Evolutionary conservation across 37 sponge, comb jelly and placozoan species (phyloP).

Genomic region (Geodia barretti): DNA sequence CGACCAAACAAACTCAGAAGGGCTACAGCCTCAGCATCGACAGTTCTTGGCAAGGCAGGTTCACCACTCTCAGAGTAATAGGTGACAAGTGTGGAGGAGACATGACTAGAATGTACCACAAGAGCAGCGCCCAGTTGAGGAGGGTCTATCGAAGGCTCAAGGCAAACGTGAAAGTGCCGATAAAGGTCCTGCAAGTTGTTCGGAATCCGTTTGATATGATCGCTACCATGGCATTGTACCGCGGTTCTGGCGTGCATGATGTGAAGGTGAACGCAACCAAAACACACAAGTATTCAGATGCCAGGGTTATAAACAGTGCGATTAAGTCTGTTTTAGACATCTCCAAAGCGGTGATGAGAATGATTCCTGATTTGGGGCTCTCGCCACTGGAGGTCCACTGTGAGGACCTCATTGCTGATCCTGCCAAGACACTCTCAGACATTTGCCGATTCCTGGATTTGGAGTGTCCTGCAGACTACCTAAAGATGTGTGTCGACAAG

Average conservation of each 20-base stretch:
- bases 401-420: constrained; percentile 32
- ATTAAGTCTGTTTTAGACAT: background rate
- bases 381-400: constrained; percentile 15
- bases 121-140: background rate
- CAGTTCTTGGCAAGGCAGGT: constrained; percentile 54
- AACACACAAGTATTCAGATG: constrained; percentile 1
- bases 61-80: constrained; percentile 32
- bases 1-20: constrained; percentile 5
- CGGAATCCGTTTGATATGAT: constrained; percentile 70
- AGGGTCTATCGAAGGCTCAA: background rate
- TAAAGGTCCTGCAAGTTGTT: constrained; percentile 39
- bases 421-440: background rate
- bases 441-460: constrained; percentile 24
- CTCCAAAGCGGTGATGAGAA: constrained; percentile 3
- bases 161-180: constrained; percentile 2
- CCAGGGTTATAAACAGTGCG: background rate
- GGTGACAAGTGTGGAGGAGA: constrained; percentile 53
- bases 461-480: constrained; percentile 26
- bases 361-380: background rate
- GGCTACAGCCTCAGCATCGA: constrained; percentile 34
- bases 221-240: constrained; percentile 57
- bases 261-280: constrained; percentile 11
- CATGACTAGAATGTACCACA: constrained; percentile 21
- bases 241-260: constrained; percentile 6
- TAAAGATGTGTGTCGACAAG: constrained; percentile 5